Percentiles rank a stretch among this genome's conserved stretches.
Conservation (phyloP, 2,888 invertebrate genomes). For the Apeira syringaria region DNA sequence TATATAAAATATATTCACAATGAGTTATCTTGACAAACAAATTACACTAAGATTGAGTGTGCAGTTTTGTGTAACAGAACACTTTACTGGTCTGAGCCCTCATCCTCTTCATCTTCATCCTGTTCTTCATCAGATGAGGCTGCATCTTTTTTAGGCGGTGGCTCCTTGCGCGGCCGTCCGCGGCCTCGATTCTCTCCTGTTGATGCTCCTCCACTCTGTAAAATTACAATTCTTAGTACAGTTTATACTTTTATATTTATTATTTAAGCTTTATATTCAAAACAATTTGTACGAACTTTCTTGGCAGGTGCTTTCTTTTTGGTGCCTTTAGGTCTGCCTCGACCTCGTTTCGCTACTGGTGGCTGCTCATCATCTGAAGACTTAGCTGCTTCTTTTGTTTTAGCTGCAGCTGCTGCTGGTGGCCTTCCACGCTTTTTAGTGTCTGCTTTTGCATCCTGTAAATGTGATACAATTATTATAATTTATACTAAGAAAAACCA, state of each 20-base stretch:
- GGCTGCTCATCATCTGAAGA: constrained; percentile 81
- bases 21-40: constrained; percentile 75
- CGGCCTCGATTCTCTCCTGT: constrained; percentile 69
- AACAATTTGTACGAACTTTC: constrained; percentile 50
- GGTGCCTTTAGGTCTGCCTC: constrained; percentile 82
- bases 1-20: constrained; percentile 43
- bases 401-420: constrained; percentile 64
- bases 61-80: constrained; percentile 50
- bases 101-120: constrained; percentile 77
- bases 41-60: constrained; percentile 73
- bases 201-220: constrained; percentile 57
- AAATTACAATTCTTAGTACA: too few species aligned
- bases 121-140: constrained; percentile 78
- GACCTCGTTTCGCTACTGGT: constrained; percentile 79
- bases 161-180: constrained; percentile 77
- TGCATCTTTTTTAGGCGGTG: constrained; percentile 76
- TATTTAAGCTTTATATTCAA: too few species aligned
- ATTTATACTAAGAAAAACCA: too few species aligned
- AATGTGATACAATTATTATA: too few species aligned
- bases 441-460: constrained; percentile 75
- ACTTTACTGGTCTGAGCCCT: constrained; percentile 80
- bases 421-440: constrained; percentile 76
- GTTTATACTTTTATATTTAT: too few species aligned
- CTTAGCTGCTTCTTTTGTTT: constrained; percentile 80
- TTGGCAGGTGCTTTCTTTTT: constrained; percentile 79